phyloP scores from a whole-genome alignment of 2,888 invertebrate species.

The Empis stercorea region DNA sequence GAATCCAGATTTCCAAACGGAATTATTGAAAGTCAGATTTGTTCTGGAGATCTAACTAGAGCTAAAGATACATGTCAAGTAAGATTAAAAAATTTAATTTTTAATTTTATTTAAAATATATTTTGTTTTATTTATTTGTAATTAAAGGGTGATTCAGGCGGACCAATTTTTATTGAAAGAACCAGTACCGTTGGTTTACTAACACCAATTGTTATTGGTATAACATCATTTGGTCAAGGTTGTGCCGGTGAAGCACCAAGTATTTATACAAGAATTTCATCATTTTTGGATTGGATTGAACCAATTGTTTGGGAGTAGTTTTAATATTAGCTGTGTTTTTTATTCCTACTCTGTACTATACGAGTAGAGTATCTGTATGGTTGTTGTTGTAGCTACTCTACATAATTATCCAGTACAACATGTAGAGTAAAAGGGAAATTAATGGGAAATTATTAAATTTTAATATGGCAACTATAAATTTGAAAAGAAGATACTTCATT shows the following conservation, averaged over 20 bases:
- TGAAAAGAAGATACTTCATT: too few species aligned
- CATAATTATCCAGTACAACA: too few species aligned
- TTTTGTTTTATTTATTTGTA: background rate
- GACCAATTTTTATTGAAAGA: conserved; percentile 8
- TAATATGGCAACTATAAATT: too few species aligned
- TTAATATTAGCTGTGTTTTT: too few species aligned
- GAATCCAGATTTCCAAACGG: conserved; percentile 13
- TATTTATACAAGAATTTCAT: conserved; percentile 19
- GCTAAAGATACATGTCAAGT: conserved; percentile 22
- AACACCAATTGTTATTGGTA: conserved; percentile 15
- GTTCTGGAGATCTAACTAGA: conserved; percentile 22
- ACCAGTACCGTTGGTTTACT: background rate
- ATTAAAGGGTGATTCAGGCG: conserved; percentile 17
- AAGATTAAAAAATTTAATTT: background rate
- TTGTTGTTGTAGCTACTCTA: too few species aligned
- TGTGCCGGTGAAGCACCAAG: conserved; percentile 18
- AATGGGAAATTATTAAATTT: too few species aligned
- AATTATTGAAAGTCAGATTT: conserved; percentile 22
- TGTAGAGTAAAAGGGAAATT: too few species aligned
- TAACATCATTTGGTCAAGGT: conserved; percentile 20
- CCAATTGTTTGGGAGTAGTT: conserved; percentile 11
- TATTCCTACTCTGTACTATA: too few species aligned
- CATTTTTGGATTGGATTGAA: conserved; percentile 21
- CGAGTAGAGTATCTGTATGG: too few species aligned
- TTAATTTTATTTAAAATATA: background rate